Evolutionary conservation across 2,797 vertebrate genomes (phyloP).

Genomic region (Girardinus metallicus): DNA sequence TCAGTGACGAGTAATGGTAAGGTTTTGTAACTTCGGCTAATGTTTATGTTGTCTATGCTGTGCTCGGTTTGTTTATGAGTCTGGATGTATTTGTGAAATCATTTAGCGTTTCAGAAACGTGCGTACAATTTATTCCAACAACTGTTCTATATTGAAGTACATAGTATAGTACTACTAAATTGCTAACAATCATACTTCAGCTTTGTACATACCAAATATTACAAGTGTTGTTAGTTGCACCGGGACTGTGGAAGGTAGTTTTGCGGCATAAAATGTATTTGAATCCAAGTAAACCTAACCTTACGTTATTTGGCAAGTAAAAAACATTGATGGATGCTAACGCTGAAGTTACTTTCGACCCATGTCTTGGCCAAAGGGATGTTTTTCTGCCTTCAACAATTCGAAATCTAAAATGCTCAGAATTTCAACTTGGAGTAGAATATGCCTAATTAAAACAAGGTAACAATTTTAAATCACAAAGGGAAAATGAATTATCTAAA

Average conservation of each 20-base stretch:
- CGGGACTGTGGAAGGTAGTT: neutral
- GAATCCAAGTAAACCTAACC: neutral
- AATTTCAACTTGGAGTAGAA: neutral
- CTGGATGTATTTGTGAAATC: neutral
- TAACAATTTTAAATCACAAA: neutral
- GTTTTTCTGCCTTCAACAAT: neutral
- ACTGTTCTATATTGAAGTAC: neutral
- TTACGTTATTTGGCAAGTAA: neutral
- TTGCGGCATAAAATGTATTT: neutral
- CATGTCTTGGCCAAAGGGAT: neutral
- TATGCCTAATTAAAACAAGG: neutral
- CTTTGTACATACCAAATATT: neutral
- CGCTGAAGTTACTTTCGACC: neutral
- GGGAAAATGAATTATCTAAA: neutral
- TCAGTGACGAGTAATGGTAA: conserved; percentile 73
- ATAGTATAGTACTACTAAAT: neutral
- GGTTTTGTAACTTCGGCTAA: conserved; percentile 19
- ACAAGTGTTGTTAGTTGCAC: neutral
- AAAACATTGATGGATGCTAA: neutral
- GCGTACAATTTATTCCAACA: neutral
- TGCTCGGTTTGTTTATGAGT: neutral
- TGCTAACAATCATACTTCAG: neutral
- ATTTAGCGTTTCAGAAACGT: neutral
- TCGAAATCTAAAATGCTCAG: neutral
- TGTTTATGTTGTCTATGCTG: neutral